Evolutionary conservation across 1,140 invertebrate genomes (phyloP).

Genomic region (Drosophila miranda): DNA sequence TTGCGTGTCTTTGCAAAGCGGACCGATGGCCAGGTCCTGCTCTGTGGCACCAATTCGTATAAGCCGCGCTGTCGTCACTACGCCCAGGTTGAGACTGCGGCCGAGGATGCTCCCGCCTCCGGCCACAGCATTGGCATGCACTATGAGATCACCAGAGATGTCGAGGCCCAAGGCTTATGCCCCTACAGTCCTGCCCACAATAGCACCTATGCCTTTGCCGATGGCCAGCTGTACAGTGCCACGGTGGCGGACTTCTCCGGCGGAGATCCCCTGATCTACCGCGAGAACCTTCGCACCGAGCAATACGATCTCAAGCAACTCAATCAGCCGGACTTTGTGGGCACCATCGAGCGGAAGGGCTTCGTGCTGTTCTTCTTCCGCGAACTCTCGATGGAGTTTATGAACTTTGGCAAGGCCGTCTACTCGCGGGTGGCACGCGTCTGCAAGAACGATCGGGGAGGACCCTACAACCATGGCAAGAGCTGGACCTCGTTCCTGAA

Average conservation of each 20-base stretch:
- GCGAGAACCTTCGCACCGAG: slow-evolving; percentile 93
- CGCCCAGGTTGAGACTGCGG: slow-evolving; percentile 38
- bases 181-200: slow-evolving; percentile 97
- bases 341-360: slow-evolving; percentile 94
- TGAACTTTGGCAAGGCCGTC: slow-evolving; percentile 95
- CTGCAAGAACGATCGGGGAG: slow-evolving; percentile 96
- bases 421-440: slow-evolving; percentile 98
- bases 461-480: slow-evolving; percentile 91
- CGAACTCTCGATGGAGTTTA: slow-evolving; percentile 96
- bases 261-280: slow-evolving; percentile 95
- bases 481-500: slow-evolving; percentile 98
- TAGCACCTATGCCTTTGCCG: slow-evolving; percentile 93
- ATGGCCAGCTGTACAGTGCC: slow-evolving; percentile 94
- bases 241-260: slow-evolving; percentile 98
- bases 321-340: slow-evolving; percentile 92
- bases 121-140: slow-evolving; percentile 29
- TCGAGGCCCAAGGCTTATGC: slow-evolving; percentile 92
- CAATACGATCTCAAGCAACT: slow-evolving; percentile 87
- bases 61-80: slow-evolving; percentile 93
- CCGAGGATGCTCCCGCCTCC: slow-evolving; percentile 16
- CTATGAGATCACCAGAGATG: slow-evolving; percentile 85
- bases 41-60: slow-evolving; percentile 98
- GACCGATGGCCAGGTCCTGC: slow-evolving; percentile 88
- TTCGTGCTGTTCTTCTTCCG: slow-evolving; percentile 99
- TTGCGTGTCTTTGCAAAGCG: slow-evolving; percentile 90